phyloP scores from a whole-genome alignment of 2,797 vertebrate genomes.

The Craterocephalus amniculus region DNA sequence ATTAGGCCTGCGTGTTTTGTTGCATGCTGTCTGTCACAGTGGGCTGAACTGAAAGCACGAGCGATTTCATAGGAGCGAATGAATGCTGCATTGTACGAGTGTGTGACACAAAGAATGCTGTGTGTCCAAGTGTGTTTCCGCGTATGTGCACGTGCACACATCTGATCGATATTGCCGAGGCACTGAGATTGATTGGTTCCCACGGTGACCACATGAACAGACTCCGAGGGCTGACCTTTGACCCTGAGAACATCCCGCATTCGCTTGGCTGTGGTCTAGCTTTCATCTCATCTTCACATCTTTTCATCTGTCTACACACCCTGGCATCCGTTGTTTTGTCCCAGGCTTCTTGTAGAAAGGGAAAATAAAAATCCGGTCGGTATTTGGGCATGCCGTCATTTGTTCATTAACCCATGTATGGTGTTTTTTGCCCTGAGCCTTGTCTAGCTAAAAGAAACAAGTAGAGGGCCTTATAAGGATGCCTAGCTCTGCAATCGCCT shows the following conservation, averaged over 20 bases:
- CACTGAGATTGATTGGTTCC: conserved; percentile 91
- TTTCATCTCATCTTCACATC: conserved; percentile 28
- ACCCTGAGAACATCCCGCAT: conserved; percentile 80
- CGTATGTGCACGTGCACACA: conserved; percentile 16
- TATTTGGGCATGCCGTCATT: conserved; percentile 5
- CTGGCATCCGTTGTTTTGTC: conserved; percentile 45
- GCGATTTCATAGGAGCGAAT: conserved; percentile 23
- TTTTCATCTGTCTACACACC: conserved; percentile 33
- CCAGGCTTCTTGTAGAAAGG: conserved; percentile 47
- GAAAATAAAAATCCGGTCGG: conserved; percentile 62
- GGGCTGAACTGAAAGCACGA: conserved; percentile 16
- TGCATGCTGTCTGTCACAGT: not conserved
- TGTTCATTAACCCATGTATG: conserved; percentile 17
- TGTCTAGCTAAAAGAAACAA: conserved; percentile 68
- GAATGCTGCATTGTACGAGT: conserved; percentile 39
- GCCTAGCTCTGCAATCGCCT: conserved; percentile 40
- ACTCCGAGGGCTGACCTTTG: conserved; percentile 88
- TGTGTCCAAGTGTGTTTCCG: conserved; percentile 20
- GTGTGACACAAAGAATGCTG: conserved; percentile 33
- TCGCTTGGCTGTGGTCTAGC: conserved; percentile 74
- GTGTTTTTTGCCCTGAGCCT: conserved; percentile 35
- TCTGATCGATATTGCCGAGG: conserved; percentile 87
- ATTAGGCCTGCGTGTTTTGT: not conserved
- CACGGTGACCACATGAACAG: conserved; percentile 89
- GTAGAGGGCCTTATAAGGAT: conserved; percentile 77